These are phyloP conservation scores for Leucophenga maculata DNA, from an alignment of 2,888 invertebrate genomes.

Conservation along the genomic window DNA sequence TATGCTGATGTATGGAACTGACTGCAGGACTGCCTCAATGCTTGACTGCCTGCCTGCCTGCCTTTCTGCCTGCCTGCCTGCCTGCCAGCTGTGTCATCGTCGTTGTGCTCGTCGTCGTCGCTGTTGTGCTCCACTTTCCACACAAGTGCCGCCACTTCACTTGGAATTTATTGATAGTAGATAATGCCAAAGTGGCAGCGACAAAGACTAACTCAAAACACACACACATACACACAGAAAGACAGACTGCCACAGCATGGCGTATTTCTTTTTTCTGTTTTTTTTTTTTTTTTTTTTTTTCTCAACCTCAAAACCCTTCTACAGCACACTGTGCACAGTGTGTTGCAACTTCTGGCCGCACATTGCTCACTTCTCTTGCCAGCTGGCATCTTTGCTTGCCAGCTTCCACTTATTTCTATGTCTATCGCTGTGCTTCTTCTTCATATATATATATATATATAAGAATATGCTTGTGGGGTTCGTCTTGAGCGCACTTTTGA, in stretches of 20 bases:
- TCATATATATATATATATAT: no score
- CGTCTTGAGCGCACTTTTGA: constrained; percentile 44
- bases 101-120: constrained; percentile 10
- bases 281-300: no score
- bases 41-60: neutral
- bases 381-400: neutral
- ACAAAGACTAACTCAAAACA: constrained; percentile 49
- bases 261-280: no score
- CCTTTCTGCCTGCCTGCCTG: neutral
- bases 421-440: constrained; percentile 6
- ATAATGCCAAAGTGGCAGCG: constrained; percentile 62
- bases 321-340: constrained; percentile 19
- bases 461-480: no score
- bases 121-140: constrained; percentile 60
- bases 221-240: neutral
- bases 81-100: constrained; percentile 25
- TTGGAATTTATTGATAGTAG: constrained; percentile 67
- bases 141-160: constrained; percentile 62
- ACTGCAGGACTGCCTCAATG: neutral
- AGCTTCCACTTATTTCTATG: neutral
- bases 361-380: no score
- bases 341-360: neutral
- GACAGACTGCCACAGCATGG: neutral
- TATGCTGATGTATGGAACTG: no score
- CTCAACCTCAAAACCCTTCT: neutral